Evolutionary conservation across 2,113 vertebrate genomes (phyloP).

Genomic region (Oxygymnocypris stewartii): DNA sequence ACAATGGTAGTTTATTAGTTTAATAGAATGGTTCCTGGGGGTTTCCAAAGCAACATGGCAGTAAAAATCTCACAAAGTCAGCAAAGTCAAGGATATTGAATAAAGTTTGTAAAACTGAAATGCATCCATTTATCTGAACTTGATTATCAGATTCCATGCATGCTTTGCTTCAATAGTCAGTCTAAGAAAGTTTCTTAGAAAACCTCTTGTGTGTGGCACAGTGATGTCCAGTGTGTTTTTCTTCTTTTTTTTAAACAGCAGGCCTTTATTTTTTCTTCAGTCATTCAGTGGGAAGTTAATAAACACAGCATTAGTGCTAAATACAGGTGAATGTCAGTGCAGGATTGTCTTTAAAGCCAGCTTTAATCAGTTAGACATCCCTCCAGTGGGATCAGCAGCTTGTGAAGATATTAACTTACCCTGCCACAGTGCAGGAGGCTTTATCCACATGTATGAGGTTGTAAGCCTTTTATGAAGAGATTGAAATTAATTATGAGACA

Average conservation of each 20-base stretch:
- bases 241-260: neutral
- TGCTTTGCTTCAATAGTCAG: neutral
- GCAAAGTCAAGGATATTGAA: slow-evolving; percentile 28
- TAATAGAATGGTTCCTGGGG: neutral
- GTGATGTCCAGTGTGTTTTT: slow-evolving; percentile 3
- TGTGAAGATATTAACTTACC: slow-evolving; percentile 64
- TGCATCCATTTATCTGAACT: neutral
- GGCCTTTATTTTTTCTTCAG: slow-evolving; percentile 27
- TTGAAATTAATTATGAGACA: slow-evolving; percentile 58
- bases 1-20: neutral
- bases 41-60: slow-evolving; percentile 23
- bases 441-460: slow-evolving; percentile 54
- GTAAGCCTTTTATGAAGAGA: slow-evolving; percentile 59
- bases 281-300: slow-evolving; percentile 61
- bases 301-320: slow-evolving; percentile 65
- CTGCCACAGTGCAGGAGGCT: slow-evolving; percentile 58
- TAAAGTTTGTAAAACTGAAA: slow-evolving; percentile 10
- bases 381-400: slow-evolving; percentile 51
- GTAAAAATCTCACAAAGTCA: neutral
- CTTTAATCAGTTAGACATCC: slow-evolving; percentile 65
- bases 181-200: neutral
- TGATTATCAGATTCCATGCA: neutral
- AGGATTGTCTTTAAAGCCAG: slow-evolving; percentile 65
- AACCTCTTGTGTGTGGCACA: neutral
- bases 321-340: slow-evolving; percentile 67